Base-by-base conservation (phyloP, 92 coral and sea anemone genomes). In the Epizoanthus stellaris region DNA sequence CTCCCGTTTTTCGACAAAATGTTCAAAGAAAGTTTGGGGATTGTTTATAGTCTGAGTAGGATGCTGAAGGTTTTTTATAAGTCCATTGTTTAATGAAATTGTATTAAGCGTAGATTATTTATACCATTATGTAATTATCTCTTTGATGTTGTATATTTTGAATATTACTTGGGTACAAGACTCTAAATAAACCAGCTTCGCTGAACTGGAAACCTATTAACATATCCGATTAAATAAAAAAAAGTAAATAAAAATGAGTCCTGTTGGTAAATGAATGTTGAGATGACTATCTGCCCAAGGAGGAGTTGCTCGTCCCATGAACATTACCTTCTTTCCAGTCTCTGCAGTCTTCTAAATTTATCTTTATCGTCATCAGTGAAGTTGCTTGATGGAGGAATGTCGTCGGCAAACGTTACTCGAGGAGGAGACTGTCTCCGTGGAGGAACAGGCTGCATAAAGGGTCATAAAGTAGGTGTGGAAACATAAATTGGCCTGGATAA, bases 341-440 rank as follows among this genome's bases (percentile, higher is more conserved):
- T 73, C 76, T 88, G 93, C 20, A 85, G 85, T 61, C 98, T 76
- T 82, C 80, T 80, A 67, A 88, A 86, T 3, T 66, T 82, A 23
- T 86, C 89, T 59, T 84, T 81, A 10, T 81, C 90, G 34, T 90
- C 92, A 42, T 89, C 91, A 19, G 82, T 82, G 17, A 89, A 82
- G 42, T 34, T 75, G 58, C 61, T 87, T 17, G 80, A 67, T 56
- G 73, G 59, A 0, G 90, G 84, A 17, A 66, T 84, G 16, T 88
- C 98, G 57, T 90, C 94, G 0, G 98, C 95, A 73, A 94, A 94
- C 25, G 94, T 89, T 72, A 94, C 98, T 64, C 98, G 92, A 52
- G 87, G 74, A 23, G 73, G 87, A 65, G 61, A 63, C 12, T 58
- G 84, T 75, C 68, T 87, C 47, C 93, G 88, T 36, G 63, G 38